Percentiles rank a stretch among this genome's conserved stretches.
phyloP scores from a whole-genome alignment of 2,888 invertebrate species.

The Mythimna albipuncta region DNA sequence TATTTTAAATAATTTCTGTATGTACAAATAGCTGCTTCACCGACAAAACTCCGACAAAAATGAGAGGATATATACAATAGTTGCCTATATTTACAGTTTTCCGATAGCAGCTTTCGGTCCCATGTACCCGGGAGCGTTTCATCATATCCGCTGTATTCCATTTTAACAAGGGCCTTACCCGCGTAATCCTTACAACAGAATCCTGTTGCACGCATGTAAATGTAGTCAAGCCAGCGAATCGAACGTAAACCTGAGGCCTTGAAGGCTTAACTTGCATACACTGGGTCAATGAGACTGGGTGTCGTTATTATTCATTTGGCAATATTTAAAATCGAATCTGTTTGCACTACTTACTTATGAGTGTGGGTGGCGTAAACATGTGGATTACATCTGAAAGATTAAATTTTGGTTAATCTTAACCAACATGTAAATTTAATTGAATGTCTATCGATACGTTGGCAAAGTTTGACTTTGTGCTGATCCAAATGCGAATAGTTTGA shows the following conservation, averaged over 20 bases:
- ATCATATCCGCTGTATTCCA: conserved; percentile 24
- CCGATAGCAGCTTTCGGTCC: not conserved
- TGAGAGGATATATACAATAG: not conserved
- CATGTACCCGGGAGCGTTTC: conserved; percentile 2
- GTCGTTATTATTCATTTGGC: conserved; percentile 31
- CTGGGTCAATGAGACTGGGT: conserved; percentile 41
- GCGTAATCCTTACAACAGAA: conserved; percentile 26
- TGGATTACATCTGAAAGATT: not conserved
- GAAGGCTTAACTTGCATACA: conserved; percentile 29
- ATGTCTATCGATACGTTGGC: not conserved
- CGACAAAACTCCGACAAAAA: not conserved
- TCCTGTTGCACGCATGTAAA: conserved; percentile 39
- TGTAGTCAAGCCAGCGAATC: conserved; percentile 18
- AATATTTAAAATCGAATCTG: conserved; percentile 38
- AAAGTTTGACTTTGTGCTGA: not conserved
- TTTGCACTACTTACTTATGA: conserved; percentile 16
- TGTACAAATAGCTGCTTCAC: not conserved
- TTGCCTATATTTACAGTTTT: not conserved
- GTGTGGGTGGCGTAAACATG: conserved; percentile 5
- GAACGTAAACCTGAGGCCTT: conserved; percentile 40
- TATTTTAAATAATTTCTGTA: too few species aligned
- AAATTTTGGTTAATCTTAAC: not conserved
- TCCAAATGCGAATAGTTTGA: not conserved
- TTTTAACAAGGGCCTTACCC: conserved; percentile 33
- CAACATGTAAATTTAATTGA: not conserved